Evolutionary conservation across 2,113 vertebrate genomes (phyloP).

Genomic region (Macroglossus sobrinus): DNA sequence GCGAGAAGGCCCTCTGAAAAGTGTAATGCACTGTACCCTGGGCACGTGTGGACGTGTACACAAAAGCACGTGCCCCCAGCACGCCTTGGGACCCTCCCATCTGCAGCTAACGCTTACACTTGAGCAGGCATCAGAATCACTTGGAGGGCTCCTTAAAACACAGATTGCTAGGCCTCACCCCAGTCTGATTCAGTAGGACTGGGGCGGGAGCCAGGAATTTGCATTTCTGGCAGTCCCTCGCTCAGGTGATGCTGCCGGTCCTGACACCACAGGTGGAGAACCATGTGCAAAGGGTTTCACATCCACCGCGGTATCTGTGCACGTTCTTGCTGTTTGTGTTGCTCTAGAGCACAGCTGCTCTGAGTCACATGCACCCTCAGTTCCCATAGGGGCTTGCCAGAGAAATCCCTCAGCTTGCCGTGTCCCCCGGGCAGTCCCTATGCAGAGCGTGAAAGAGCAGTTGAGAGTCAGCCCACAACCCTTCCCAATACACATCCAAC

Average conservation of each 20-base stretch:
- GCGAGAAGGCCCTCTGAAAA: conserved; percentile 20
- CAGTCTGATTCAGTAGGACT: not conserved
- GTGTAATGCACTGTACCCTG: not conserved
- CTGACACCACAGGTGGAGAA: not conserved
- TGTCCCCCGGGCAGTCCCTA: not conserved
- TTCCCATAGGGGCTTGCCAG: not conserved
- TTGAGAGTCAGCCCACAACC: not conserved
- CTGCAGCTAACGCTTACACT: not conserved
- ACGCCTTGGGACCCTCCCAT: not conserved
- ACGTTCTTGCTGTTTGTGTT: not conserved
- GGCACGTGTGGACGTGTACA: not conserved
- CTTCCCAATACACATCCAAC: not conserved
- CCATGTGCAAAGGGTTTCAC: not conserved
- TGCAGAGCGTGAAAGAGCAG: not conserved
- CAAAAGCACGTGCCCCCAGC: not conserved
- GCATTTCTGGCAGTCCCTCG: not conserved
- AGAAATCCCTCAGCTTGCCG: not conserved
- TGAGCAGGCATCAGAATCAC: not conserved
- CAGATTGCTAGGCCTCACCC: not conserved
- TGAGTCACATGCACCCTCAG: not conserved
- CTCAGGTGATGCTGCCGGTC: not conserved
- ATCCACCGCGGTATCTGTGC: not conserved
- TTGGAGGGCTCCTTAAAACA: conserved; percentile 17
- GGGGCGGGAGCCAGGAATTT: not conserved
- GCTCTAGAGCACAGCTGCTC: not conserved